Base-by-base conservation (phyloP, 2,113 vertebrate species). In the Pteropus alecto region DNA sequence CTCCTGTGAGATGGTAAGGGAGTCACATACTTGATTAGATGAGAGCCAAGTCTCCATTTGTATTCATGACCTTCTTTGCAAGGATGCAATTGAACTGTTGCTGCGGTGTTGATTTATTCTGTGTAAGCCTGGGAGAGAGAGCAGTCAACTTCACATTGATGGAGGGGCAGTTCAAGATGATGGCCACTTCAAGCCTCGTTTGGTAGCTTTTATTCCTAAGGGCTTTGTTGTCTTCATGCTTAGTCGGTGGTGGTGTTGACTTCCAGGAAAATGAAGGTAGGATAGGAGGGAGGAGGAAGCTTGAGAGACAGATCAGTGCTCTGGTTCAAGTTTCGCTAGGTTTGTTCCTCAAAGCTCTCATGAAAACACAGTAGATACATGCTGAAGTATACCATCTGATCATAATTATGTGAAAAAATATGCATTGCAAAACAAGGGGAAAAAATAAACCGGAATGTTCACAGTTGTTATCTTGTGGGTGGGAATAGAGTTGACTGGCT, bases 41-140 rank as follows among this genome's bases (percentile, higher is more conserved):
- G 67, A 68, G 18, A 74, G 9, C 63, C 35, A 28, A 22, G 73
- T 65, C 58, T 92, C 35, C 35, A 38, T 95, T 96, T 96, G 38
- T 87, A 87, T 77, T 92, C 74, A 94, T 87, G 54, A 85, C 65
- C 65, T 96, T 79, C 61, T 96, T 97, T 87, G 65, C 12, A 87
- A 98, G 94, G 83, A 77, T 87, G 51, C 89, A 93, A 83, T 78
- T 85, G 73, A 96, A 83, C 90, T 78, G 38, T 90, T 89, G 56
- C 70, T 78, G 19, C 71, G 15, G 16, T 91, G 71, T 84, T 76
- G 83, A 94, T 97, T 95, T 46, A 70, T 87, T 88, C 30, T 87
- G 2, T 92, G 74, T 87, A 92, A 95, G 56, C 43, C 51, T 71
- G n/a, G 3, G 67, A 95, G 78, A 87, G 70, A 97, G 24, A 82